A percentile compares a stretch with the other conserved stretches of the same genome.
These are phyloP conservation scores for Luperina nickerlii DNA, from an alignment of 2,888 invertebrate genomes.

Conservation along the genomic window DNA sequence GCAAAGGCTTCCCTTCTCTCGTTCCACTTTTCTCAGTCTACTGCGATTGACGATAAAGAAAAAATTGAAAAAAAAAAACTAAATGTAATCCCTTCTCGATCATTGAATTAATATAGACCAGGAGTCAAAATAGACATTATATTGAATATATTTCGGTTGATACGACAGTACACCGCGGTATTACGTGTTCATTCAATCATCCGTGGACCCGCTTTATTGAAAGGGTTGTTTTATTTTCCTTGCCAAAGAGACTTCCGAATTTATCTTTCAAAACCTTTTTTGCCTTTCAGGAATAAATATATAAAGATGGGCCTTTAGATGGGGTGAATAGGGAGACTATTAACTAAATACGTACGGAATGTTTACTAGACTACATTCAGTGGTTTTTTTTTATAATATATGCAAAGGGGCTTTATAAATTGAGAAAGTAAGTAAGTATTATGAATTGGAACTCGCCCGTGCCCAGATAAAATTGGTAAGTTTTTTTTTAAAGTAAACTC, in stretches of 20 bases:
- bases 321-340: constrained; percentile 37
- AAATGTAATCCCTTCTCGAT: constrained; percentile 45
- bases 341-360: constrained; percentile 36
- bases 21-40: no score
- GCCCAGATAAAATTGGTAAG: background rate
- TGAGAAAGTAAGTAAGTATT: background rate
- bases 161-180: constrained; percentile 35
- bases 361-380: constrained; percentile 7
- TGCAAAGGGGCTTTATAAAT: background rate
- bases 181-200: constrained; percentile 59
- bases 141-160: constrained; percentile 47
- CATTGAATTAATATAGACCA: constrained; percentile 49
- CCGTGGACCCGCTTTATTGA: constrained; percentile 55
- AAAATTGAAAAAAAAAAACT: background rate
- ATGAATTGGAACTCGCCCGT: background rate
- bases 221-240: constrained; percentile 63
- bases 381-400: background rate
- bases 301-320: constrained; percentile 35
- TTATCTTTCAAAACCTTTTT: constrained; percentile 59
- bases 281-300: constrained; percentile 43
- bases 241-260: constrained; percentile 51
- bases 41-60: no score
- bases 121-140: constrained; percentile 44
- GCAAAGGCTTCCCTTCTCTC: no score
- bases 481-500: background rate